phyloP scores from a whole-genome alignment of 2,888 invertebrate species.

The Melanostoma mellinum region DNA sequence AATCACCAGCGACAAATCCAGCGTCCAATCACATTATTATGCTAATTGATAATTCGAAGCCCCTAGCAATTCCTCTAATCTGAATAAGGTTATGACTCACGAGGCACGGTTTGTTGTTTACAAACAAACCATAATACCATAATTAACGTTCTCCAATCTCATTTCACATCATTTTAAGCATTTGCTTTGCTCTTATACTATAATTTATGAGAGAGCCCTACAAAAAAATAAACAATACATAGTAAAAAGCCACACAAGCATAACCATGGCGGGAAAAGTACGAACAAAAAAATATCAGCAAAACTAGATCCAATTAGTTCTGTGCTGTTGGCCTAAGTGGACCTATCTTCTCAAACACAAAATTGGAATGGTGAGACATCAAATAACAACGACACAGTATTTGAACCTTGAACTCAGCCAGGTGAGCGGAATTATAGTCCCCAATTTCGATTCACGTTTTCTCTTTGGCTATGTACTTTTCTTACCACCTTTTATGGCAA shows the following conservation, averaged over 20 bases:
- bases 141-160: conserved; percentile 1
- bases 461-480: not conserved
- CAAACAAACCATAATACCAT: conserved; percentile 5
- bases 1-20: too few species aligned
- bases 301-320: conserved; percentile 29
- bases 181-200: conserved; percentile 4
- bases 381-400: conserved; percentile 16
- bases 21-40: too few species aligned
- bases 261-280: conserved; percentile 4
- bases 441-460: not conserved
- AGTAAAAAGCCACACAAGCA: conserved; percentile 3
- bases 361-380: conserved; percentile 2
- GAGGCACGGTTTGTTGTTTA: not conserved
- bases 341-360: not conserved
- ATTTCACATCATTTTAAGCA: not conserved
- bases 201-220: conserved; percentile 7
- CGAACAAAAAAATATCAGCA: not conserved
- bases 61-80: too few species aligned
- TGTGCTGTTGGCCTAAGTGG: conserved; percentile 6
- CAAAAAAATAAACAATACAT: conserved; percentile 4
- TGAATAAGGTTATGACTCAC: too few species aligned
- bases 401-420: conserved; percentile 32
- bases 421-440: conserved; percentile 25
- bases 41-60: too few species aligned
- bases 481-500: not conserved